Percentiles rank a stretch among this genome's conserved stretches.
These are phyloP conservation scores for Dendrocopos noguchii DNA, from an alignment of 2,113 vertebrate species.

Conservation along the genomic window DNA sequence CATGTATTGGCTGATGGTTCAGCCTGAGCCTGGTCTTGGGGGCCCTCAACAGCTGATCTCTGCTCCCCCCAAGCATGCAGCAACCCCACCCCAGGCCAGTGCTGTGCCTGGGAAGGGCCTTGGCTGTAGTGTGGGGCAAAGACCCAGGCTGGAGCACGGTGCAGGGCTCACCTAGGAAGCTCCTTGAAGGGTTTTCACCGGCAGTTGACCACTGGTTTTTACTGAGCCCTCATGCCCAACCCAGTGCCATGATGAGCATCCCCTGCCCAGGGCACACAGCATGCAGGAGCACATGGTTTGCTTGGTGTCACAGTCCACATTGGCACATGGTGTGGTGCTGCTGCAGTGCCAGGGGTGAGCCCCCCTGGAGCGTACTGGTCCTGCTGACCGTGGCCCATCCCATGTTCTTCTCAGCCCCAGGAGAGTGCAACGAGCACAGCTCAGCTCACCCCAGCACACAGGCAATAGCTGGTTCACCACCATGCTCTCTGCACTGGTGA, in stretches of 20 bases:
- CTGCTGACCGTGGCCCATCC: accelerated
- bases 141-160: accelerated
- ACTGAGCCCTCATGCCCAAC: accelerated
- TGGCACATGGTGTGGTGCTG: accelerated
- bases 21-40: not conserved
- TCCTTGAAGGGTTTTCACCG: not conserved
- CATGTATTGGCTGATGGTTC: not conserved
- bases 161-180: accelerated
- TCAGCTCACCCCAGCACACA: not conserved
- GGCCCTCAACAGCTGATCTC: accelerated
- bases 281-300: accelerated
- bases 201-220: not conserved
- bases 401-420: accelerated
- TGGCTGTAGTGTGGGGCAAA: accelerated
- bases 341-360: not conserved
- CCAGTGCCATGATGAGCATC: accelerated
- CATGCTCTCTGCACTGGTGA: accelerated
- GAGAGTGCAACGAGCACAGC: accelerated
- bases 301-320: accelerated
- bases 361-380: accelerated
- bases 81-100: accelerated
- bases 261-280: not conserved
- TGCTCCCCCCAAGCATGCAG: accelerated
- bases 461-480: not conserved
- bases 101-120: not conserved